Evolutionary conservation across 1,140 invertebrate species (phyloP), one percentile per base, ranked within the genome.

Genomic region (Brachionus calyciflorus): DNA sequence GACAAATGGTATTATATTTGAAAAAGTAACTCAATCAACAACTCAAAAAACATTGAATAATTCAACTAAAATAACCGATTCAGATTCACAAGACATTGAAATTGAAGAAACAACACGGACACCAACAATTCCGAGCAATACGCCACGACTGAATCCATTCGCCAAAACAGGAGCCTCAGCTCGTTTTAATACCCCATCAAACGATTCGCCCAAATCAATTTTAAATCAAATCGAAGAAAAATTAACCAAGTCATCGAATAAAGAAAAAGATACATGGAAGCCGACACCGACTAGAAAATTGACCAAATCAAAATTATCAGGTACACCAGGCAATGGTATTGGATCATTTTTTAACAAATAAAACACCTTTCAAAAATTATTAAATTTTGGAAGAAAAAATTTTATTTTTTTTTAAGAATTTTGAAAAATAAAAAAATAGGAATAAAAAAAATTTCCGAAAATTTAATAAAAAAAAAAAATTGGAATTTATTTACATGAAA

Each of bases 331-430:
- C 3, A 14, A 3, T 17, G 14, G 14, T 3, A 65, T 65, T n/a
- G 60, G 60, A 12, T 65, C 60, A 9, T 65, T 65, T 65, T 65
- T 65, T 65, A 65, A 65, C n/a, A 65, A 65, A 65, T 65, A 65
- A 65, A 65, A 65, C 24, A n/a, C n/a, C n/a, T n/a, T n/a, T n/a
- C n/a, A 1, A 63, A 24, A 37, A 37, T n/a, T 63, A 40, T 19
- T 3, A 41, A 63, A 19, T 40, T 21, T 26, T 44, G 40, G 44
- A 65, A 44, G 44, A 19, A 65, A 40, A 65, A 41, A 14, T 65
- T n/a, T 30, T 17, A 65, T 33, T 17, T 33, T 41, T 30, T 19
- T 40, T 41, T 14, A 44, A 65, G 24, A 44, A 24, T n/a, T n/a
- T n/a, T n/a, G n/a, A n/a, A n/a, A 40, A 40, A 40, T 40, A 4